Evolutionary conservation across 2,797 vertebrate species (phyloP).

Genomic region (Crenichthys baileyi): DNA sequence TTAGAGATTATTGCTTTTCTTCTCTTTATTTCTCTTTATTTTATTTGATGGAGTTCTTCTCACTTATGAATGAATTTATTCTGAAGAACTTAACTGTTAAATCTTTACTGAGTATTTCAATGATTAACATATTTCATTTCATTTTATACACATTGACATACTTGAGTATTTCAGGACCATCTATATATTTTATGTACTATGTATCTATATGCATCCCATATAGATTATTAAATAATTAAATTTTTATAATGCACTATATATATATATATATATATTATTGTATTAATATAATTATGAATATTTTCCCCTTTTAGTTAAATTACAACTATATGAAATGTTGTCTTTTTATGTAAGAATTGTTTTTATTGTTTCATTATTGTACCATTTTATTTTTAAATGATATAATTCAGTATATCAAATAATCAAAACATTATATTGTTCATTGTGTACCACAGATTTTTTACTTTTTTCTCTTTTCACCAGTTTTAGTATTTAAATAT

Average conservation of each 20-base stretch:
- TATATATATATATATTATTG: not conserved
- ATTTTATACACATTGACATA: not conserved
- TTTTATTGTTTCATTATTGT: no score
- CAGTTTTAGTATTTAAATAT: no score
- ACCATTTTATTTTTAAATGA: no score
- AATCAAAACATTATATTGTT: no score
- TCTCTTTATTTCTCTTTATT: not conserved
- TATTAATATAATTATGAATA: not conserved
- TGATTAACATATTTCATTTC: not conserved
- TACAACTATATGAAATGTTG: no score
- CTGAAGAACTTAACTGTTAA: not conserved
- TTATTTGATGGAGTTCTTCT: not conserved
- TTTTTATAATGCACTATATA: no score
- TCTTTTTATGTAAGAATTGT: no score
- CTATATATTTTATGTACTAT: not conserved
- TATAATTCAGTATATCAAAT: no score
- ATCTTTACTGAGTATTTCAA: not conserved
- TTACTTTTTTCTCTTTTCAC: no score
- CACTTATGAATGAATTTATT: not conserved
- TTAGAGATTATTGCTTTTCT: not conserved
- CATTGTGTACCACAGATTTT: no score
- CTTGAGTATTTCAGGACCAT: not conserved
- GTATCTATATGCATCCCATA: not conserved
- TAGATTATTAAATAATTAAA: no score
- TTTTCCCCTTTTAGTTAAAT: no score